Evolutionary conservation across 2,113 vertebrate species (phyloP), one percentile per base, ranked within the genome.

Genomic region (Python bivittatus): DNA sequence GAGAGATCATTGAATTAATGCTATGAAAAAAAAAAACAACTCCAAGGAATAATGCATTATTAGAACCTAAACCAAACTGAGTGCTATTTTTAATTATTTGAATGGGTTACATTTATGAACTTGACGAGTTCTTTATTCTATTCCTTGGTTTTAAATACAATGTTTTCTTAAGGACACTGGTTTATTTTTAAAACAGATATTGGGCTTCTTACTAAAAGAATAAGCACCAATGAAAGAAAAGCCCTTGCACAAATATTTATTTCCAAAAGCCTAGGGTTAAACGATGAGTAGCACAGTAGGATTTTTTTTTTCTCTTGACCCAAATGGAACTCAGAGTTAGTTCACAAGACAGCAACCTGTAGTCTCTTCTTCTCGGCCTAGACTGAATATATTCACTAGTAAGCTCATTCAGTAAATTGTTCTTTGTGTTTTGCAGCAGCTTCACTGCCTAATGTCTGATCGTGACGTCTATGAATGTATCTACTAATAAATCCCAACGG

Each of bases 211-310:
- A 48, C 5, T 48, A 48, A 48, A 48, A 48, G 44, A 48, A 5
- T 48, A 48, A 48, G 44, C 2, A 48, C 44, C 5, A 48, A 48
- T 48, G 44, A 48, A 48, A 48, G 44, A 48, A 48, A 48, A 48
- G 5, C 44, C 44, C 44, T 5, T 48, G 44, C 44, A 48, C 44
- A 48, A 48, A 48, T 48, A 48, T 48, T 48, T 48, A 48, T 48
- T 93, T 85, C 86, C 92, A 92, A 86, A 0, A 92, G 38, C 8
- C 1, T 86, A 29, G 61, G 95, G 83, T 10, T 93, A 92, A 54
- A 58, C 44, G 27, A 23, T 27, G 22, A 44, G 42, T 25, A 25
- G 1, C 8, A 94, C 89, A 6, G 5, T 57, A 85, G 83, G 93
- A 20, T 84, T 42, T 48, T 83, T 29, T 4, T 42, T 83, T 83